A percentile compares a stretch with the other conserved stretches of the same genome.
Conservation (phyloP, 1,140 invertebrate genomes). For the Drosophila kikkawai region DNA sequence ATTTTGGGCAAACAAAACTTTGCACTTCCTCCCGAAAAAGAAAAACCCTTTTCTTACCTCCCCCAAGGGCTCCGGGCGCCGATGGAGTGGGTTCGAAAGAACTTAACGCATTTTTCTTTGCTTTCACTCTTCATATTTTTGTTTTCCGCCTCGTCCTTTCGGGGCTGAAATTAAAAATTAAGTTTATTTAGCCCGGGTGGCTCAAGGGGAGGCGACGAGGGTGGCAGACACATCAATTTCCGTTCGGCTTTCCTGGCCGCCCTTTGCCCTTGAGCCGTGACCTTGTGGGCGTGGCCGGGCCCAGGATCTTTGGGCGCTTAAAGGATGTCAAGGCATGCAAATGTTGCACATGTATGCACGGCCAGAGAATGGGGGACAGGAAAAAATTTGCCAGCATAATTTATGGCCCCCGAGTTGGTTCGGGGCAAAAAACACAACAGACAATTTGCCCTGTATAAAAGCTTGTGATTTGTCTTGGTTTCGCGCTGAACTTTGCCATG, state of each 20-base stretch:
- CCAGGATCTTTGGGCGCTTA: background rate
- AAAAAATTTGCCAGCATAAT: constrained; percentile 68
- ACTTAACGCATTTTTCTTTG: constrained; percentile 63
- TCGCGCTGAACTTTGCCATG: constrained; percentile 59
- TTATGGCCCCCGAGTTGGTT: constrained; percentile 50
- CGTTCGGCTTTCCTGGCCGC: constrained; percentile 6
- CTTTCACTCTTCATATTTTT: constrained; percentile 60
- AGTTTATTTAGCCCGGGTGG: constrained; percentile 58
- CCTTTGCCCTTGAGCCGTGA: constrained; percentile 69
- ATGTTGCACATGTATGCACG: constrained; percentile 59
- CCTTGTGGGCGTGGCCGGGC: constrained; percentile 56
- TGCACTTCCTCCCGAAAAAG: constrained; percentile 48
- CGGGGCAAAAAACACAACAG: constrained; percentile 57
- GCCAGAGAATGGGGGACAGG: background rate
- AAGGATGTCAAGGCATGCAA: constrained; percentile 64
- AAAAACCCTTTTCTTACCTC: constrained; percentile 57
- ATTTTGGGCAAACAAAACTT: constrained; percentile 78
- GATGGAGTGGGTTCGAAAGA: constrained; percentile 10
- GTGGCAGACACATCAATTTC: constrained; percentile 31
- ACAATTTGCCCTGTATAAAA: constrained; percentile 81
- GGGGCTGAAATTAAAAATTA: constrained; percentile 67
- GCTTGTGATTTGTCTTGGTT: constrained; percentile 82
- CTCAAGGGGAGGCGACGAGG: background rate
- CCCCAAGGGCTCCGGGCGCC: constrained; percentile 7
- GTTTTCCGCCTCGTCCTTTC: constrained; percentile 31